Evolutionary conservation across 2,113 vertebrate genomes (phyloP).

Genomic region (Barnardius zonarius): DNA sequence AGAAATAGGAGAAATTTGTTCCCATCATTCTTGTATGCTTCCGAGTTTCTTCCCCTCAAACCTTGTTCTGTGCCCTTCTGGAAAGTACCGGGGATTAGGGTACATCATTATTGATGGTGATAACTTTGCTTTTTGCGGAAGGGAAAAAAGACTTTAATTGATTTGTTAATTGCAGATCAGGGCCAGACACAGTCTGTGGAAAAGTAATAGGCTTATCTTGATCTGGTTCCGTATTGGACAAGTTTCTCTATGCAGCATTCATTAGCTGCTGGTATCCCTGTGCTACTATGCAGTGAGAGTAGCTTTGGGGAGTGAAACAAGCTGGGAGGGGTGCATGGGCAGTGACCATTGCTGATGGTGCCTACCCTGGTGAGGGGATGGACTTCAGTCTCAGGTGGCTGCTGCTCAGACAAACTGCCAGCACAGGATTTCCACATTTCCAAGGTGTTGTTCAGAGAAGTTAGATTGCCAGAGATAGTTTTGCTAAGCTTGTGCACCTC

Average conservation of each 20-base stretch:
- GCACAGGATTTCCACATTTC: not conserved
- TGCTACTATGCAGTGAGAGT: rapidly evolving
- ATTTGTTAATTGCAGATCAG: constrained; percentile 1
- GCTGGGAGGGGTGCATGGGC: not conserved
- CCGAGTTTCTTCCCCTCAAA: not conserved
- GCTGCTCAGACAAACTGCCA: not conserved
- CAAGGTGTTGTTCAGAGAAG: not conserved
- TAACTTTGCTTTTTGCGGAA: not conserved
- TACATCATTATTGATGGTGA: not conserved
- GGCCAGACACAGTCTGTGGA: not conserved
- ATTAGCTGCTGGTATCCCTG: not conserved
- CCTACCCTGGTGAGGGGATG: not conserved
- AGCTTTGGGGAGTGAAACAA: not conserved
- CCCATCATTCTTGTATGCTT: rapidly evolving
- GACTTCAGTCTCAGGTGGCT: not conserved
- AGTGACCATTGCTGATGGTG: not conserved
- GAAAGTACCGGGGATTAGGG: not conserved
- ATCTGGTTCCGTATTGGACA: not conserved
- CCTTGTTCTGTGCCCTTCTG: not conserved
- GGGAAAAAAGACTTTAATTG: not conserved
- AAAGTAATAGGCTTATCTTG: not conserved
- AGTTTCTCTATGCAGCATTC: not conserved
- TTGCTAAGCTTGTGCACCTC: not conserved
- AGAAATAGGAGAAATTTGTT: not conserved
- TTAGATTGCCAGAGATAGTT: not conserved